Percentiles rank a stretch among this genome's conserved stretches.
Conservation (phyloP, 2,113 vertebrate genomes). For the Aviceda subcristata region DNA sequence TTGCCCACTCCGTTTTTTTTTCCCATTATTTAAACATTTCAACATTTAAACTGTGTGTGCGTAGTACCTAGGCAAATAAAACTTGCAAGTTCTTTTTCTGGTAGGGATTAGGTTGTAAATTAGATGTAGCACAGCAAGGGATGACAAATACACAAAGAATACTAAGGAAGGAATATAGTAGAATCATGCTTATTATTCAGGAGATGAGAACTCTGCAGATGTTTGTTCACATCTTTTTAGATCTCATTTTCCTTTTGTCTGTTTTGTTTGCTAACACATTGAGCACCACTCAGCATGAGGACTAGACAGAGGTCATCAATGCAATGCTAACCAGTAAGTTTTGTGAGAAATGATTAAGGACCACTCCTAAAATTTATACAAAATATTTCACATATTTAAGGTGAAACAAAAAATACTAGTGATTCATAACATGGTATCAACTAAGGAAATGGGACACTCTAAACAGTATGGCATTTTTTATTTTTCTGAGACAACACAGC, state of each 20-base stretch:
- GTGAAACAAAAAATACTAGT: neutral
- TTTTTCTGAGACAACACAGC: neutral
- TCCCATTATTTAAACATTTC: neutral
- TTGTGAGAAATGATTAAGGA: neutral
- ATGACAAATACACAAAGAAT: conserved; percentile 19
- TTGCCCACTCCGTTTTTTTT: neutral
- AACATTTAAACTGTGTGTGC: neutral
- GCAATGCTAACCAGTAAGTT: neutral
- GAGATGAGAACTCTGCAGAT: conserved; percentile 39
- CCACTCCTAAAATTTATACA: neutral
- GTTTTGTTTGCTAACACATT: neutral
- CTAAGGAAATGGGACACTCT: neutral
- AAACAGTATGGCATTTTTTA: neutral
- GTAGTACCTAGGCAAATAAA: neutral
- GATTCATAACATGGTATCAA: neutral
- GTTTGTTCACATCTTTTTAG: neutral
- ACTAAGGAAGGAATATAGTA: conserved; percentile 4
- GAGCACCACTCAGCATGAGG: neutral
- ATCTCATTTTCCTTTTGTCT: neutral
- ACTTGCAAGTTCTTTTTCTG: neutral
- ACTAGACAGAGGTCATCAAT: neutral
- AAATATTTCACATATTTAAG: neutral
- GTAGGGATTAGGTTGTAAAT: neutral
- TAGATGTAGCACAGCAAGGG: neutral
- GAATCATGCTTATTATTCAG: conserved; percentile 39